These are phyloP conservation scores for Amphibalanus amphitrite DNA, from an alignment of 1,140 invertebrate genomes.

Conservation along the genomic window DNA sequence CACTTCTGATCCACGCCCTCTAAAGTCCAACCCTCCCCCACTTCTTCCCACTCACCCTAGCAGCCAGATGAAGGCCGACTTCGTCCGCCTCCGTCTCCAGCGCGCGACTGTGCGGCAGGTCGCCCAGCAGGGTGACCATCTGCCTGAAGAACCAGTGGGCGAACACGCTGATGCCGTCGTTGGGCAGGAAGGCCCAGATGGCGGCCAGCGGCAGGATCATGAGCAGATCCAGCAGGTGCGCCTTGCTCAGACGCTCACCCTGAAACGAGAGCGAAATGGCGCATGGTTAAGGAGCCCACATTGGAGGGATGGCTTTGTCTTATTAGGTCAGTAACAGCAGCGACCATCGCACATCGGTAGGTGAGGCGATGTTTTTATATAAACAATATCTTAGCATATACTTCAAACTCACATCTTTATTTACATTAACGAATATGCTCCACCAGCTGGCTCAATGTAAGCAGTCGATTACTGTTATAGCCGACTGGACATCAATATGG, in stretches of 20 bases:
- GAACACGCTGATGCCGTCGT: conserved; percentile 33
- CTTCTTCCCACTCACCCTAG: conserved; percentile 31
- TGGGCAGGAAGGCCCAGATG: conserved; percentile 41
- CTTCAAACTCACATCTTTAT: too few relatives aligned
- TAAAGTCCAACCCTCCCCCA: too few relatives aligned
- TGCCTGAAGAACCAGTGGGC: conserved; percentile 33
- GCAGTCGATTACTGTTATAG: too few relatives aligned
- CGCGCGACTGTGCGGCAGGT: conserved; percentile 37
- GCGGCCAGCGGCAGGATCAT: conserved; percentile 33
- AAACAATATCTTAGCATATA: too few relatives aligned
- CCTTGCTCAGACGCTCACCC: conserved; percentile 35
- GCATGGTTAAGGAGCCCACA: background rate
- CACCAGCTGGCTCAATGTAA: too few relatives aligned
- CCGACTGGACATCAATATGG: too few relatives aligned
- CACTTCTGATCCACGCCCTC: too few relatives aligned
- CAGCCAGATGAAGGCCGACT: conserved; percentile 38
- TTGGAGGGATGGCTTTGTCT: too few relatives aligned
- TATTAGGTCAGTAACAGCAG: too few relatives aligned
- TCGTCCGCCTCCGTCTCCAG: conserved; percentile 45
- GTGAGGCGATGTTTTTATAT: background rate
- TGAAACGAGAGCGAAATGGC: conserved; percentile 11
- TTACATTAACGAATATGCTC: too few relatives aligned
- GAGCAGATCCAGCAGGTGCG: conserved; percentile 31
- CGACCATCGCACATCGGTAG: too few relatives aligned
- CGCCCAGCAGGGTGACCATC: conserved; percentile 28